Percentiles rank a stretch among this genome's conserved stretches.
Evolutionary conservation across 2,888 invertebrate genomes (phyloP).

Genomic region (Terebella lapidaria): DNA sequence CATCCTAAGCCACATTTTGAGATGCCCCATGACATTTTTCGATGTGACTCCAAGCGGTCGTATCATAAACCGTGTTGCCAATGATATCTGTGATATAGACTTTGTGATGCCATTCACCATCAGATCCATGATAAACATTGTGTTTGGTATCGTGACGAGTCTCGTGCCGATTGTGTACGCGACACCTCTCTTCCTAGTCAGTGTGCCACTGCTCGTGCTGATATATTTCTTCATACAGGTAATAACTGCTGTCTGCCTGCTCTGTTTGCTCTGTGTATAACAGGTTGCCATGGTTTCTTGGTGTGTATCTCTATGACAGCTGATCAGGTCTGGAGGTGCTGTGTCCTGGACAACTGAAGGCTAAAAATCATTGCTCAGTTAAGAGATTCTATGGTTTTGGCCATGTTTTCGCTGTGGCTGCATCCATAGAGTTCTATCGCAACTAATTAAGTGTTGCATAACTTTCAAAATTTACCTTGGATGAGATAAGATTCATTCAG

Average conservation of each 20-base stretch:
- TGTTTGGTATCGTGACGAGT: slow-evolving; percentile 24
- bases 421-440: no score
- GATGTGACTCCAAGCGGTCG: slow-evolving; percentile 4
- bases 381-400: no score
- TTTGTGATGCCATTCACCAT: slow-evolving; percentile 44
- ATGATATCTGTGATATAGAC: slow-evolving; percentile 40
- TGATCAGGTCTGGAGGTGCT: no score
- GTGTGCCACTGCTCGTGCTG: slow-evolving; percentile 31
- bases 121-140: slow-evolving; percentile 39
- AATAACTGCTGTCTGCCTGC: slow-evolving; percentile 13
- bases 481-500: no score
- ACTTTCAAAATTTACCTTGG: no score
- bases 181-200: slow-evolving; percentile 30
- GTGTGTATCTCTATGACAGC: no score
- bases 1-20: slow-evolving; percentile 43
- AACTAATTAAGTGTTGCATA: no score
- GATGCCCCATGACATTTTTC: not conserved
- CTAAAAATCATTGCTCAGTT: no score
- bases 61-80: not conserved
- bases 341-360: no score
- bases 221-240: slow-evolving; percentile 42
- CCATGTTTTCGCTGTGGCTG: no score
- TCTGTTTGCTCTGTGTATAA: not conserved
- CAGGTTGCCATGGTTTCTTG: no score
- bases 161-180: slow-evolving; percentile 29